These are phyloP conservation scores for Synanthedon andrenaeformis DNA, from an alignment of 2,888 invertebrate genomes.

Conservation along the genomic window DNA sequence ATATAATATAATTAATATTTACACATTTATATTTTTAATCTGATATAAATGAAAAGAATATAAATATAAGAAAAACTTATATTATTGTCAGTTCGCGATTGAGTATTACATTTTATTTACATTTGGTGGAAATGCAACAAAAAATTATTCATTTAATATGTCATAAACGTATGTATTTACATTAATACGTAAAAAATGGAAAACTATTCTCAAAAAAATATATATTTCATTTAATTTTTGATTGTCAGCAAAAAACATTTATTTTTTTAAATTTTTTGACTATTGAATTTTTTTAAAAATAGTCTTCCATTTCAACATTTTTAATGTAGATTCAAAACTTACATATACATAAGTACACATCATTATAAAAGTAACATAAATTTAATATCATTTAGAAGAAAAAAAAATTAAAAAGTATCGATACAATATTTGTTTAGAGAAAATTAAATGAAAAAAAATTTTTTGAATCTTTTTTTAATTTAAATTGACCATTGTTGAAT, in stretches of 20 bases:
- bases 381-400: too few species aligned
- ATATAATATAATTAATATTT: too few species aligned
- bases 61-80: slow-evolving; percentile 47
- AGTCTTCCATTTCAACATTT: too few species aligned
- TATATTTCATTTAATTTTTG: neutral
- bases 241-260: neutral
- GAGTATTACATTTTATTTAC: slow-evolving; percentile 60
- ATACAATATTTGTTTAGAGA: too few species aligned
- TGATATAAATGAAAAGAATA: slow-evolving; percentile 43
- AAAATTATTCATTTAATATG: neutral
- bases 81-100: slow-evolving; percentile 69
- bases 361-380: too few species aligned
- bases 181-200: neutral
- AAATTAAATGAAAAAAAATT: too few species aligned
- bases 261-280: neutral
- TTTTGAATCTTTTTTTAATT: too few species aligned
- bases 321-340: too few species aligned
- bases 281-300: neutral
- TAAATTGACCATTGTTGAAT: too few species aligned
- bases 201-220: neutral
- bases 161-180: neutral
- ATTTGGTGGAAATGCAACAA: slow-evolving; percentile 32
- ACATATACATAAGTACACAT: too few species aligned
- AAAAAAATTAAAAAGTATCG: too few species aligned
- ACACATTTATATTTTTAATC: slow-evolving; percentile 35